Conservation (phyloP, 2,888 invertebrate genomes). For the Drosophila multiciliata region DNA sequence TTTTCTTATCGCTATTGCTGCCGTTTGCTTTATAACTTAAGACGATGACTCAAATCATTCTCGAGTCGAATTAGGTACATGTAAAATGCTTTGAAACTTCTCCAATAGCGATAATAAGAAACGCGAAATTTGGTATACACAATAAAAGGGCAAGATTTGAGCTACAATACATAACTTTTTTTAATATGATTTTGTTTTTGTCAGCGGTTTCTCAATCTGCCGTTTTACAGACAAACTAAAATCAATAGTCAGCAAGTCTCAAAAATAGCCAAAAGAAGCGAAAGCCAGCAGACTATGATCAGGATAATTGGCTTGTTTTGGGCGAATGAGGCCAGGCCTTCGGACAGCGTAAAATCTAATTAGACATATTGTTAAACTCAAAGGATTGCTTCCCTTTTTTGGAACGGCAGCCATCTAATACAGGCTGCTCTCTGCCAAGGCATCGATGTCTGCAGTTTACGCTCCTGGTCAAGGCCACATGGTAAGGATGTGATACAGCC, state of each 20-base stretch:
- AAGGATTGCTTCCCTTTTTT: constrained; percentile 49
- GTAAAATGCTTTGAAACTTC: constrained; percentile 42
- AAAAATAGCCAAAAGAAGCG: constrained; percentile 8
- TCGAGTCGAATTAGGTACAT: constrained; percentile 7
- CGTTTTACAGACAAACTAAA: constrained; percentile 19
- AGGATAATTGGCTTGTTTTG: constrained; percentile 42
- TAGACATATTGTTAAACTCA: constrained; percentile 13
- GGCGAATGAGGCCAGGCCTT: not conserved
- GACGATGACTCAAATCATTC: constrained; percentile 29
- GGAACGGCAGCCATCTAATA: constrained; percentile 47
- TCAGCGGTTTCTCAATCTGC: constrained; percentile 27
- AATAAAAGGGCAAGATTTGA: constrained; percentile 32
- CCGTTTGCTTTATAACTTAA: constrained; percentile 27
- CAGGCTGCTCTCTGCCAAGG: constrained; percentile 9
- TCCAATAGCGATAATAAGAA: constrained; percentile 51
- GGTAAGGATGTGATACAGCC: constrained; percentile 4
- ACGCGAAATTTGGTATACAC: constrained; percentile 24
- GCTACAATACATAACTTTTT: not conserved
- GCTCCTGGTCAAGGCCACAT: constrained; percentile 29
- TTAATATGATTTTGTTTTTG: not conserved
- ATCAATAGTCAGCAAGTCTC: constrained; percentile 17
- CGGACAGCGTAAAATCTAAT: constrained; percentile 15
- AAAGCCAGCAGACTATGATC: constrained; percentile 35
- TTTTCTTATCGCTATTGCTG: constrained; percentile 42
- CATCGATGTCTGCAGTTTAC: constrained; percentile 37